These are phyloP conservation scores for Chloropsis hardwickii DNA, from an alignment of 2,113 vertebrate species.

Conservation along the genomic window DNA sequence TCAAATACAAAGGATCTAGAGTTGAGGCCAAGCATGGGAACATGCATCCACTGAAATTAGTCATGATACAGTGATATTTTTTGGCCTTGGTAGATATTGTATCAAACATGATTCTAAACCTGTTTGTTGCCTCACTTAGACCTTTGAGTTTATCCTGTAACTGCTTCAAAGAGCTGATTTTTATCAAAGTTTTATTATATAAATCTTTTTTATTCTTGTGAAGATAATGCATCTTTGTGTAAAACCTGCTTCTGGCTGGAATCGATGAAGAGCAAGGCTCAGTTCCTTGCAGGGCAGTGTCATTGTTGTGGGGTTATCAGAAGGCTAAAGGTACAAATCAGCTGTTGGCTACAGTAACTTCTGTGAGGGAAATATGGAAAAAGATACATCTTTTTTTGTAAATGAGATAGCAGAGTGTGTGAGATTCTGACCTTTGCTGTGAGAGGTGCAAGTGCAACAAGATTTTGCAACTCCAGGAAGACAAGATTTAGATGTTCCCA, in stretches of 20 bases:
- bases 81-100: neutral
- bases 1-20: neutral
- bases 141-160: neutral
- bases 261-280: neutral
- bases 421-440: slow-evolving; percentile 1
- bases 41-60: neutral
- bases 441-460: neutral
- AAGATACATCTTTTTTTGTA: neutral
- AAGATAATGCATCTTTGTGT: neutral
- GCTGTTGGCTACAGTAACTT: neutral
- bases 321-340: neutral
- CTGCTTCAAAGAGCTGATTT: slow-evolving; percentile 40
- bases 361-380: neutral
- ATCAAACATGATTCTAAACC: neutral
- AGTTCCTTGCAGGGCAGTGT: neutral
- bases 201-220: slow-evolving; percentile 12
- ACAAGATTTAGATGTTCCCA: neutral
- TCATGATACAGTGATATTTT: neutral
- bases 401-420: neutral
- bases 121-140: neutral
- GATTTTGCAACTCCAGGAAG: neutral
- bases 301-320: slow-evolving; percentile 29
- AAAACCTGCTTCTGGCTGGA: neutral
- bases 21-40: neutral
- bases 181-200: slow-evolving; percentile 47